Percentiles rank a stretch among this genome's conserved stretches.
Conservation (phyloP, 2,113 vertebrate species). For the Brienomyrus brachyistius region DNA sequence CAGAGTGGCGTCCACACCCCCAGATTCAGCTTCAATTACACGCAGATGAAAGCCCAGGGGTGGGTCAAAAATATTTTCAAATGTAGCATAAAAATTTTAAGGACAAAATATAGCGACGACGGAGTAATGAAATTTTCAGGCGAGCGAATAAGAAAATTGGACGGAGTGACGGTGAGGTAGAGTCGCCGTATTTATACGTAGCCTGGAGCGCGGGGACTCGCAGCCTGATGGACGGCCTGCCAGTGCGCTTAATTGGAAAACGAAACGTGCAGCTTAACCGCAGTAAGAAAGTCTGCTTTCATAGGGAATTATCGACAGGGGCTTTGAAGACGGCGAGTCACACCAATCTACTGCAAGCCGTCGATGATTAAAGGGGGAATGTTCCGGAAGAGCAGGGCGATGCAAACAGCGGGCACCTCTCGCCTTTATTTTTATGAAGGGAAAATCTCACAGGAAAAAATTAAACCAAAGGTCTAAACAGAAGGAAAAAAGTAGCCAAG, state of each 20-base stretch:
- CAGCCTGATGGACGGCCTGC: slow-evolving; percentile 34
- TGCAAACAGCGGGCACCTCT: neutral
- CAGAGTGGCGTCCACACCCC: neutral
- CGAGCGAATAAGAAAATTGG: neutral
- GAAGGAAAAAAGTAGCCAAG: neutral
- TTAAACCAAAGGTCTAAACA: neutral
- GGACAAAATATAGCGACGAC: neutral
- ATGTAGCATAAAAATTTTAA: neutral
- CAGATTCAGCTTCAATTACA: neutral
- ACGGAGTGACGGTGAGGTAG: slow-evolving; percentile 8
- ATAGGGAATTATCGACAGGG: slow-evolving; percentile 46
- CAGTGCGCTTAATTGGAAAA: slow-evolving; percentile 44
- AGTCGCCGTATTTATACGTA: slow-evolving; percentile 31
- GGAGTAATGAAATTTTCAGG: neutral
- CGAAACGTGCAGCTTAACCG: slow-evolving; percentile 41
- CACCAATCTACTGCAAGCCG: neutral
- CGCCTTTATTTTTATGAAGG: neutral
- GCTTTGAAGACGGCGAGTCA: slow-evolving; percentile 38
- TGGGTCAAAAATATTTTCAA: neutral
- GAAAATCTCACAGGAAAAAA: neutral
- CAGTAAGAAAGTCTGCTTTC: slow-evolving; percentile 42
- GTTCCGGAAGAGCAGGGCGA: neutral
- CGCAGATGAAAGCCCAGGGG: slow-evolving; percentile 6
- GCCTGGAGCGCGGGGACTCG: slow-evolving; percentile 23
- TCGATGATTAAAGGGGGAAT: slow-evolving; percentile 1